Evolutionary conservation across 2,888 invertebrate species (phyloP), one percentile per base, ranked within the genome.

Genomic region (Drosophila neonasuta): DNA sequence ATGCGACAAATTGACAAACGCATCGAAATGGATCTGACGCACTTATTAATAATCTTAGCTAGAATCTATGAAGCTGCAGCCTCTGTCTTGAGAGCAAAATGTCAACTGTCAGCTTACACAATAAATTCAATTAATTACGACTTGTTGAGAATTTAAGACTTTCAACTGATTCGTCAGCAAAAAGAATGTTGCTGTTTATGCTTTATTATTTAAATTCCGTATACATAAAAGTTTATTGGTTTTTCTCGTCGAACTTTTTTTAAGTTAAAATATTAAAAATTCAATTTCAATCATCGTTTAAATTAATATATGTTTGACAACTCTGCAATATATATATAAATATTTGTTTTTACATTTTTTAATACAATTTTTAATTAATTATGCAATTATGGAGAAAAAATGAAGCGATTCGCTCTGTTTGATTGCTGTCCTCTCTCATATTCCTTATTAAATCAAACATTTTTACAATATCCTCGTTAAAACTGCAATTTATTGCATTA

Each of bases 1-100:
- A 81, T 66, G 75, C 75, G 69, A 64, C 79, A 81, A 84, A 84
- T 79, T 84, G 81, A 74, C 81, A 84, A 65, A 48, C 56, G 75
- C 54, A 30, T 15, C 50, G 61, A 52, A 51, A 49, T 54, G 24
- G 54, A 59, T 66, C 61, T 60, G 73, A 58, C 54, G 42, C 67
- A 74, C 71, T 77, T 84, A 78, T 81, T 80, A 80, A 68, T 80
- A 78, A 77, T 77, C 65, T 52, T 10, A 58, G 51, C 20, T 32
- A 41, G 15, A 52, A 20, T 39, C 17, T 30, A 29, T 41, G 36
- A 2, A 17, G 8, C n/a, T 5, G 2, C 36, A 32, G 24, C 36
- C n/a, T 36, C 0, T 5, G 36, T 0, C 50, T 46, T 13, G n/a
- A 49, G 34, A 56, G 36, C 34, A 11, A 54, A 48, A 17, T 57